Evolutionary conservation across 2,113 vertebrate species (phyloP).

Genomic region (Brachyhypopomus gauderio): DNA sequence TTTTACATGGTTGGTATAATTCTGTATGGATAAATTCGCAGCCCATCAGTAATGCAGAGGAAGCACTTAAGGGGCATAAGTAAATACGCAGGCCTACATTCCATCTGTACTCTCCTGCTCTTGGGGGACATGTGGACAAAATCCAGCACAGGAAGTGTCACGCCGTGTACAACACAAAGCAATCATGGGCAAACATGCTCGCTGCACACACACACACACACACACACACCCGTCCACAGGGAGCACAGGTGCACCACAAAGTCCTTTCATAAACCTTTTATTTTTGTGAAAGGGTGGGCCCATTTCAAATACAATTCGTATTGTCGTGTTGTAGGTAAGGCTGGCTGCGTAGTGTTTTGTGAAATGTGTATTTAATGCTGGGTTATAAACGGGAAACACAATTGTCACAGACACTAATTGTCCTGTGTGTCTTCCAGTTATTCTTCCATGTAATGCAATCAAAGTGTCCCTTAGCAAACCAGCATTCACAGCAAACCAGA

Average conservation of each 20-base stretch:
- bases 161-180: slow-evolving; percentile 53
- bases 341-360: too few relatives aligned
- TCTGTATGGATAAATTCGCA: too few relatives aligned
- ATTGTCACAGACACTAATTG: slow-evolving; percentile 4
- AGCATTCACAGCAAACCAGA: not conserved
- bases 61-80: slow-evolving; percentile 10
- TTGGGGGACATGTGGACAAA: slow-evolving; percentile 67
- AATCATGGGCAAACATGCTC: slow-evolving; percentile 41
- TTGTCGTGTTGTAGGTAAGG: not conserved
- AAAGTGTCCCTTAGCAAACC: too few relatives aligned
- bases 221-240: not conserved
- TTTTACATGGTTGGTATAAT: too few relatives aligned
- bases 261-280: not conserved
- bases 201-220: slow-evolving; percentile 23
- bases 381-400: not conserved
- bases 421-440: not conserved
- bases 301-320: not conserved
- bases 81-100: slow-evolving; percentile 58
- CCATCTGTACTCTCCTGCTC: slow-evolving; percentile 60
- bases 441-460: too few relatives aligned
- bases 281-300: too few relatives aligned
- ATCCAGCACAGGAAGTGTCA: slow-evolving; percentile 62
- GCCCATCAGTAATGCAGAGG: slow-evolving; percentile 28
- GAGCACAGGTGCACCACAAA: slow-evolving; percentile 1
- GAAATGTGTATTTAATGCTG: too few relatives aligned